phyloP scores from a whole-genome alignment of 2,113 vertebrate species.

The Pan troglodytes region NHGRI_mPanTro3-v2.1_pri NC_072402.2:80199001-80199500 shows the following conservation, averaged over 20 bases:
- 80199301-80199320: background rate
- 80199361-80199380: background rate
- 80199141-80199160: no score
- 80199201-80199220: no score
- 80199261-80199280: background rate
- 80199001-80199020: no score
- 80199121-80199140: no score
- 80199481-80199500: background rate
- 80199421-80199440: background rate
- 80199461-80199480: background rate
- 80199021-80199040: no score
- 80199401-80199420: background rate
- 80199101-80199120: no score
- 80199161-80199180: no score
- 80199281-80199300: background rate
- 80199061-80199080: no score
- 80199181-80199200: no score
- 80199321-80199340: background rate
- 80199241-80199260: background rate
- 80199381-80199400: accelerated
- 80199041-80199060: no score
- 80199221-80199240: no score
- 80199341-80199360: background rate
- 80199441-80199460: background rate
- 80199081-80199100: no score